Evolutionary conservation across 2,113 vertebrate genomes (phyloP).

Genomic region (Cepphus grylle): DNA sequence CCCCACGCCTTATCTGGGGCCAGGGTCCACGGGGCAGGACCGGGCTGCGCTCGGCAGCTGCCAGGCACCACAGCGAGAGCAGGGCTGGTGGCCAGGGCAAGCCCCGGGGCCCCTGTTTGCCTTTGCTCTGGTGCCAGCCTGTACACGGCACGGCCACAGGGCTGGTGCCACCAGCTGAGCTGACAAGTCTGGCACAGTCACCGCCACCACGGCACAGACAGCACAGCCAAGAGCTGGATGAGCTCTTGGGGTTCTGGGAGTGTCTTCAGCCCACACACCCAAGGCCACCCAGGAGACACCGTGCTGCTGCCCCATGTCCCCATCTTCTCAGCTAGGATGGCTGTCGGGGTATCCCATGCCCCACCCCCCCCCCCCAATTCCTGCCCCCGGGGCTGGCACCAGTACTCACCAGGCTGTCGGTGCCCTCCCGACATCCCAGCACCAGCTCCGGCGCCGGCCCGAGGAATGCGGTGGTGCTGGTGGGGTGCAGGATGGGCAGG

Average conservation of each 20-base stretch:
- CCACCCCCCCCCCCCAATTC: fast-evolving
- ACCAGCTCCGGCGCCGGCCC: conserved; percentile 67
- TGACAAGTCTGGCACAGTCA: not conserved
- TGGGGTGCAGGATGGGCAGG: conserved; percentile 82
- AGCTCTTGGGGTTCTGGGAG: fast-evolving
- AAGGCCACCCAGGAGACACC: not conserved
- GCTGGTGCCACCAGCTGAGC: not conserved
- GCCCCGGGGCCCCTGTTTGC: not conserved
- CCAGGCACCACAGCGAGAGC: fast-evolving
- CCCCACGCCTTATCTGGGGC: not conserved
- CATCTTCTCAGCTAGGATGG: not conserved
- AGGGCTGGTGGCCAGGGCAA: fast-evolving
- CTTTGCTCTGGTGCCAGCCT: not conserved
- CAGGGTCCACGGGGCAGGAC: conserved; percentile 14
- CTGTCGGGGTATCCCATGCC: fast-evolving
- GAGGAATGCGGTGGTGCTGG: conserved; percentile 68
- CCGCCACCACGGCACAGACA: fast-evolving
- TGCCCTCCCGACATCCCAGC: conserved; percentile 71
- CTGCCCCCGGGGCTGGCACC: not conserved
- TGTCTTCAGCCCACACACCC: not conserved
- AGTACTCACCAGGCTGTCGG: conserved; percentile 83
- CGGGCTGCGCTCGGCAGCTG: not conserved
- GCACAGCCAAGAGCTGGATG: not conserved
- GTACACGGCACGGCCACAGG: not conserved
- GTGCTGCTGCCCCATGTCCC: not conserved